Base-by-base conservation (phyloP, 2,113 vertebrate genomes). In the Atlantisia rogersi region DNA sequence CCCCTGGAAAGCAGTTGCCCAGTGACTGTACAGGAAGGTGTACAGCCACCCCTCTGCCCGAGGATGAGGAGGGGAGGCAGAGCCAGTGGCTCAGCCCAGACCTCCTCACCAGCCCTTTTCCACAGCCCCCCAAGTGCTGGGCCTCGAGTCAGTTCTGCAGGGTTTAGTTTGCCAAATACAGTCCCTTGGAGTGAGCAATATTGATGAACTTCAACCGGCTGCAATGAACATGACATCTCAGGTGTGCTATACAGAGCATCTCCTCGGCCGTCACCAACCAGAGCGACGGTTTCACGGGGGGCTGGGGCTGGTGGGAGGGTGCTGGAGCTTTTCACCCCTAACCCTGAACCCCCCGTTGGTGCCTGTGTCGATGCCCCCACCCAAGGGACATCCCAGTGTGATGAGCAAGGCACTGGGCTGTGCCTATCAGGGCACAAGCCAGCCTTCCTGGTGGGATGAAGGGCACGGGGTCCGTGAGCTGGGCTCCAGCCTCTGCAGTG, bases 1-100 rank as follows among this genome's bases (percentile, higher is more conserved):
- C 3, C 1, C 5, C 6, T 0, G 0, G 37, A 11, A 28, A 28
- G 16, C 37, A 9, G 37, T 3, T 32, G 11, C 21, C 70, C 39
- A 6, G 26, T 3, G 53, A 50, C 7, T 24, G 53, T 32, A 46
- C 37, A 14, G 22, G 24, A 2, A 59, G n/a, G 39, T 6, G 4
- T 15, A 1, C 1, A 3, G 62, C 46, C 70, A 8, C 2, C 26
- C 32, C 53, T 44, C 16, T 65, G 29, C 63, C 53, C 2, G 4
- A n/a, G 26, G 13, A 14, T 0, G 2, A 14, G 65, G 32, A 39
- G 56, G 65, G 56, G 15, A 46, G 52, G 69, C 75, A 67, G 70
- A 88, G 40, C 70, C 79, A 55, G 64, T 20, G 46, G 65, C 86
- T 56, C 53, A 35, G 2, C 15, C 22, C 26, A 4, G 8, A 26